phyloP scores from a whole-genome alignment of 2,797 vertebrate genomes.

The Aselliscus stoliczkanus region DNA sequence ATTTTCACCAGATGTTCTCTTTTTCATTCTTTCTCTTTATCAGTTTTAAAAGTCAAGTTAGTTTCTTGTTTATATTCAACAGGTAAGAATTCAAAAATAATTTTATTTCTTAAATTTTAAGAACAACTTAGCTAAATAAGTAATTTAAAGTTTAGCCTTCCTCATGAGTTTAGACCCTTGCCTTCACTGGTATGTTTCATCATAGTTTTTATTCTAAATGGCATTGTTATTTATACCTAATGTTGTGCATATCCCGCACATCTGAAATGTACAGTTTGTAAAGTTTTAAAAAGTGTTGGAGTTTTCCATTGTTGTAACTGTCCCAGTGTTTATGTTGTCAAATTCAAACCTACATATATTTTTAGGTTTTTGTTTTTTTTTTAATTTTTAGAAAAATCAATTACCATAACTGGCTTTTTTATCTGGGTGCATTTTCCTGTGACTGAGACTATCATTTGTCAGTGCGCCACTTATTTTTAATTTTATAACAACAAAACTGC shows the following conservation, averaged over 20 bases:
- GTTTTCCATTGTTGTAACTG: neutral
- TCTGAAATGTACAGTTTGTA: neutral
- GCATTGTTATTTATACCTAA: neutral
- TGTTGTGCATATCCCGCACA: neutral
- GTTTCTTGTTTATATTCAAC: neutral
- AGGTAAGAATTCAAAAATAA: neutral
- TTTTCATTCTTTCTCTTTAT: neutral
- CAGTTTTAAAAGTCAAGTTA: conserved; percentile 2
- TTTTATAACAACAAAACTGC: neutral
- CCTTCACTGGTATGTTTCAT: neutral
- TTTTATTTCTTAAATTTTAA: neutral
- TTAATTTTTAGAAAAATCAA: conserved; percentile 15
- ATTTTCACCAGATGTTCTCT: neutral
- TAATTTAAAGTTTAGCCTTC: conserved; percentile 4
- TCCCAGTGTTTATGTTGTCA: neutral
- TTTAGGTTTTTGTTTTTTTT: neutral
- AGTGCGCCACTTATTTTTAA: neutral
- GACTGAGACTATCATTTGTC: neutral
- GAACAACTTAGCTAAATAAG: neutral
- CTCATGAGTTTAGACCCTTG: neutral
- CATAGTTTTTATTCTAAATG: neutral
- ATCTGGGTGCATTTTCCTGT: neutral
- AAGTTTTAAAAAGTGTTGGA: neutral
- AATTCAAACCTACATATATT: neutral
- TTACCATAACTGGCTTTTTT: neutral